A percentile compares a stretch with the other conserved stretches of the same genome.
These are phyloP conservation scores for Tricholaema leucomelas DNA, from an alignment of 2,113 vertebrate genomes.

Conservation along the genomic window DNA sequence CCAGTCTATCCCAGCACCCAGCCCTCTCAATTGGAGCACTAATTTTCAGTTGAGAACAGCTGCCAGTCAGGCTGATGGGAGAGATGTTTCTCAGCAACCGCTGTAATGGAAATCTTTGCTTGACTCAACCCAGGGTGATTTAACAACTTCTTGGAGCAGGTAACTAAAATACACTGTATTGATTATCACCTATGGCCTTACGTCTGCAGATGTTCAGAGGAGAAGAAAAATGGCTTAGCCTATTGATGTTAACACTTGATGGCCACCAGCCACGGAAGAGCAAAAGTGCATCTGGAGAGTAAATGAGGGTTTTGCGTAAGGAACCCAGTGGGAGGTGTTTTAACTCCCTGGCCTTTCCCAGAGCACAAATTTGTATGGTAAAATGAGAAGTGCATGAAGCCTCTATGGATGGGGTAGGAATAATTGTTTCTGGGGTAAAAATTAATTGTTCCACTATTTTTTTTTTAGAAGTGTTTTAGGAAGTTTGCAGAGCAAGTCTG, in stretches of 20 bases:
- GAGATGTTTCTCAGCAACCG: background rate
- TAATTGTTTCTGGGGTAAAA: background rate
- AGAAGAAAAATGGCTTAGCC: background rate
- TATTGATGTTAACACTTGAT: background rate
- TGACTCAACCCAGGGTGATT: background rate
- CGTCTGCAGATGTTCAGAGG: background rate
- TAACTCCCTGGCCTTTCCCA: background rate
- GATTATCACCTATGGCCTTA: background rate
- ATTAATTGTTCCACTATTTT: background rate
- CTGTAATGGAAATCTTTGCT: background rate
- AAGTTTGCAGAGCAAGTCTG: background rate
- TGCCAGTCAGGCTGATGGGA: background rate
- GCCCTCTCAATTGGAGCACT: background rate
- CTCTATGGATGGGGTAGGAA: fast-evolving
- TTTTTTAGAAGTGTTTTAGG: background rate
- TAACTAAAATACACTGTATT: background rate
- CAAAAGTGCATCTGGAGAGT: background rate
- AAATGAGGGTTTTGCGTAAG: background rate
- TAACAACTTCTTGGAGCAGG: background rate
- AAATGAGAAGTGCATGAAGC: background rate
- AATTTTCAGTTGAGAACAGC: background rate
- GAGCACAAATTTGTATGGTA: background rate
- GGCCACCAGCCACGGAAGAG: background rate
- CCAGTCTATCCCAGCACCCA: no score
- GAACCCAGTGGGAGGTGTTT: background rate